These are phyloP conservation scores for Nephotettix cincticeps DNA, from an alignment of 1,140 invertebrate genomes.

Conservation along the genomic window DNA sequence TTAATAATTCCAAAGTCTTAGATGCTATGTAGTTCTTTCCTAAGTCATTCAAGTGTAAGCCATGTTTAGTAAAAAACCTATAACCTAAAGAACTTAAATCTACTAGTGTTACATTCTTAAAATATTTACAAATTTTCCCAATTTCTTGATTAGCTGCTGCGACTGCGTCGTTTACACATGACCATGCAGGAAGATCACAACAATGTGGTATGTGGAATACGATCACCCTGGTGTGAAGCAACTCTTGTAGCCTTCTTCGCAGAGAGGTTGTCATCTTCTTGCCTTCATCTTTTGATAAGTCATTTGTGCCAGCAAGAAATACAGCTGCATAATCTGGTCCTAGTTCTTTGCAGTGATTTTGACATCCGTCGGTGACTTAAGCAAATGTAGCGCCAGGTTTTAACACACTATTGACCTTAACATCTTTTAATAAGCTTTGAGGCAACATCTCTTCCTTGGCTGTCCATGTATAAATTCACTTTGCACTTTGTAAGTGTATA, in stretches of 20 bases:
- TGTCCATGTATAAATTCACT: background rate
- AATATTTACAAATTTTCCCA: background rate
- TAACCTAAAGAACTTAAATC: background rate
- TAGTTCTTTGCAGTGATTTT: background rate
- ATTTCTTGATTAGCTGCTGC: background rate
- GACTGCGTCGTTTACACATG: background rate
- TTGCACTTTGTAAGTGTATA: background rate
- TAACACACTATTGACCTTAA: background rate
- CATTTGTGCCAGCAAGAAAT: slow-evolving; percentile 1
- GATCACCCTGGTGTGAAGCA: background rate
- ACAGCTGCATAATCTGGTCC: background rate
- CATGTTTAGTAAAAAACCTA: background rate
- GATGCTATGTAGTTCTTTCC: background rate
- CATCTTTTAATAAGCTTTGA: background rate
- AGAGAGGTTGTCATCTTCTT: too few species aligned
- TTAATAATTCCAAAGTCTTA: too few species aligned
- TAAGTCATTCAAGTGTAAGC: background rate
- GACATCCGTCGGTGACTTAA: background rate
- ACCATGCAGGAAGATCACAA: background rate
- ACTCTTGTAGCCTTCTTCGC: background rate
- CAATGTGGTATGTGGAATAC: background rate
- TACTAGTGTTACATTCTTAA: background rate
- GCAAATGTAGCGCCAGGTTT: slow-evolving; percentile 12
- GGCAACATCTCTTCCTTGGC: slow-evolving; percentile 11
- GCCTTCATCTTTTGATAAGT: background rate